Evolutionary conservation across 37 sponge, comb jelly and placozoan genomes (phyloP).

Genomic region (Geodia barretti): DNA sequence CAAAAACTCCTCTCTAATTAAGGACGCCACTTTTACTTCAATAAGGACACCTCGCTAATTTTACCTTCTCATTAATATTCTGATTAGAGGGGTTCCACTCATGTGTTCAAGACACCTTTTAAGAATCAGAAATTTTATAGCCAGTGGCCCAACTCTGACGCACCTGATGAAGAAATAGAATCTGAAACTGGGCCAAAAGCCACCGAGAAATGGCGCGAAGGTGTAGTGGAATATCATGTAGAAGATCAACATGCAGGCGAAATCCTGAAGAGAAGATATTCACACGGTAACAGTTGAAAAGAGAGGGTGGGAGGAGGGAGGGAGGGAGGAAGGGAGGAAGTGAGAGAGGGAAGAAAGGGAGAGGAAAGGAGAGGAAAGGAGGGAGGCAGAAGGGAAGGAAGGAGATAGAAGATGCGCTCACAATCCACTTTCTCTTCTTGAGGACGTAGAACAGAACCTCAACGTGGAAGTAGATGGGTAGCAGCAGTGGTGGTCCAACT

Average conservation of each 20-base stretch:
- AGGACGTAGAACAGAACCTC: slow-evolving; percentile 68
- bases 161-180: slow-evolving; percentile 61
- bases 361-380: neutral
- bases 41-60: too few relatives aligned
- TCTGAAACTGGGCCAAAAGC: slow-evolving; percentile 66
- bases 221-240: slow-evolving; percentile 45
- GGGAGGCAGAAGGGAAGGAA: neutral
- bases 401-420: neutral
- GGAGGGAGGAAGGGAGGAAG: neutral
- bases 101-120: neutral
- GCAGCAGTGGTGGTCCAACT: slow-evolving; percentile 81
- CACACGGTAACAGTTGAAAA: too few relatives aligned
- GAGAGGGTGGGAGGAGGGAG: neutral
- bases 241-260: slow-evolving; percentile 34
- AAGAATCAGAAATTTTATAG: neutral
- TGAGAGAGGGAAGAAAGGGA: neutral
- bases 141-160: too few relatives aligned
- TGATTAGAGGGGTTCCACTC: too few relatives aligned
- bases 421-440: slow-evolving; percentile 53
- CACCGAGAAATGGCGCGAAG: slow-evolving; percentile 62
- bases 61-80: too few relatives aligned
- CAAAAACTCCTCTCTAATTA: too few relatives aligned
- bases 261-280: slow-evolving; percentile 46
- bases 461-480: slow-evolving; percentile 83
- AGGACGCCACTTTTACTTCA: too few relatives aligned